Evolutionary conservation across 2,888 invertebrate species (phyloP), one percentile per base, ranked within the genome.

Genomic region (Oxystoma pomonae): DNA sequence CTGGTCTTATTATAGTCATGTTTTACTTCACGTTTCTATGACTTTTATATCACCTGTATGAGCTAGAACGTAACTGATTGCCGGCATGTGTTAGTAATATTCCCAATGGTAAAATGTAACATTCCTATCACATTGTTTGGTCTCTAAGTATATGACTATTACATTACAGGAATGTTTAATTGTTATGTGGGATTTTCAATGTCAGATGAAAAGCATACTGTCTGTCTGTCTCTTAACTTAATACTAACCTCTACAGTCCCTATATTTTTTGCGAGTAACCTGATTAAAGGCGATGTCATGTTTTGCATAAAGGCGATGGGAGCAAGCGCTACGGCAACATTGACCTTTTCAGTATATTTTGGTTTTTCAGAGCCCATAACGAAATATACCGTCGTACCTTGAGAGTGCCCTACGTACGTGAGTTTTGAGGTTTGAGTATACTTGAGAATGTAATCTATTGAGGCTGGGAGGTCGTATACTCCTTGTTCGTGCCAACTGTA

Each of bases 401-500:
- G 64, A 19, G 68, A 68, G 55, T 92, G 90, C 0, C 92, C 94
- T 0, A 91, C 79, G 74, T 91, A 93, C 70, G 88, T 87, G 0
- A 94, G 72, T 55, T 86, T 81, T 0, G 82, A 66, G 16, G 83
- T 80, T 0, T 83, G 83, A 0, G 91, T 88, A 0, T 68, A 57
- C 0, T 73, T 69, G 0, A 88, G 77, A 16, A 87, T 82, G 72
- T 87, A 85, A 74, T 94, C 89, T 53, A 95, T 87, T 81, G 87
- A 88, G 0, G 90, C 85, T 0, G 94, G 91, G 50, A 94, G 74
- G 77, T 95, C 95, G 68, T 82, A 85, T 61, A 83, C 78, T 0
- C 89, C 91, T 76, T 93, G 91, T 74, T 92, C 88, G 74, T 94
- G 90, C 87, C 89, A 94, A 65, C 91, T 91, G 50, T 7, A 53